phyloP scores from a whole-genome alignment of 2,797 vertebrate genomes.

The Periophthalmus magnuspinnatus region DNA sequence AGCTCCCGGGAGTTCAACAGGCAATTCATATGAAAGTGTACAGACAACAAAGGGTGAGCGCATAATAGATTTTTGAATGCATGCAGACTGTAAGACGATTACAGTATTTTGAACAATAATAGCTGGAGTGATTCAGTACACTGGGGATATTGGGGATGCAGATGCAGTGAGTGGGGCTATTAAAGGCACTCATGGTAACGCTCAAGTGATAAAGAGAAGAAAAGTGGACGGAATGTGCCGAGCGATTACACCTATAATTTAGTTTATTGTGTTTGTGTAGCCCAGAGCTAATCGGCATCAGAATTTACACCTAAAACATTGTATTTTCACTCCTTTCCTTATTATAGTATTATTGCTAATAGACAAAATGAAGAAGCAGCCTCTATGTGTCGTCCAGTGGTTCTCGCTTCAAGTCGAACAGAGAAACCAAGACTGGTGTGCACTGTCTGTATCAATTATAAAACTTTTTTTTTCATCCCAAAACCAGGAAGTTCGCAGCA shows the following conservation, averaged over 20 bases:
- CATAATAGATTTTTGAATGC: slow-evolving; percentile 36
- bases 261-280: no score
- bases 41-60: slow-evolving; percentile 14
- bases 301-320: background rate
- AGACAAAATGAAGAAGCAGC: background rate
- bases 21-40: slow-evolving; percentile 28
- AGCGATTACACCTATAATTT: background rate
- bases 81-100: slow-evolving; percentile 36
- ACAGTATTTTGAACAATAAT: slow-evolving; percentile 38
- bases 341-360: background rate
- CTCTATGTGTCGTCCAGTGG: no score
- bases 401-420: no score
- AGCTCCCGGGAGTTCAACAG: slow-evolving; percentile 31
- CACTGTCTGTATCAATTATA: no score
- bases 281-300: slow-evolving; percentile 6
- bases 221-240: slow-evolving; percentile 21
- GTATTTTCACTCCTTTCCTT: background rate
- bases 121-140: slow-evolving; percentile 15
- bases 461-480: no score
- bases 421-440: no score
- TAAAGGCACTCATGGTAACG: slow-evolving; percentile 26
- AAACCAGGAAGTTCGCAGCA: no score
- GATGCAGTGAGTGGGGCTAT: slow-evolving; percentile 17
- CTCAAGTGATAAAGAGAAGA: slow-evolving; percentile 6
- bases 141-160: slow-evolving; percentile 15